These are phyloP conservation scores for Clinocottus analis DNA, from an alignment of 2,113 vertebrate species.

Conservation along the genomic window DNA sequence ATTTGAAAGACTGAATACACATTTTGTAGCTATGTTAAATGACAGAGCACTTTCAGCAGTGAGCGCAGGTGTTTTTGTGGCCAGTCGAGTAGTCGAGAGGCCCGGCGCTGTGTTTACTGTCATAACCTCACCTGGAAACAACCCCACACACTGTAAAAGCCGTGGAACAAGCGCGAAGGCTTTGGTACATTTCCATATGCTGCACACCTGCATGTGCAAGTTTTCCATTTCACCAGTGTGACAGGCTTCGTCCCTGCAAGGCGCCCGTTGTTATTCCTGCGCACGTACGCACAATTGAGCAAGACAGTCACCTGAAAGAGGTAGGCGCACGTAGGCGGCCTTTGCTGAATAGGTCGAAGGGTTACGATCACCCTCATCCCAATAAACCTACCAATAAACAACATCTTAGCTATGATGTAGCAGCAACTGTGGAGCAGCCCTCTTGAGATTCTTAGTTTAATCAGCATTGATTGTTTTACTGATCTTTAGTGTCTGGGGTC, in stretches of 20 bases:
- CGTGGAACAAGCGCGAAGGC: conserved; percentile 26
- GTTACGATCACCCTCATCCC: conserved; percentile 65
- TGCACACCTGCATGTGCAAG: conserved; percentile 70
- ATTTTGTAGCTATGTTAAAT: background rate
- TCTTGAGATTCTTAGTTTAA: conserved; percentile 25
- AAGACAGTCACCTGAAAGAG: conserved; percentile 35
- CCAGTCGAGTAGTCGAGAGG: conserved; percentile 26
- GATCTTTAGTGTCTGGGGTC: conserved; percentile 23
- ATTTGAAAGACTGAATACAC: background rate
- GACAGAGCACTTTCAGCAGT: conserved; percentile 21
- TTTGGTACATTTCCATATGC: conserved; percentile 77
- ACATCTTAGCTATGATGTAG: conserved; percentile 2
- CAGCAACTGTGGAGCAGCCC: conserved; percentile 2
- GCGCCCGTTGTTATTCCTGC: conserved; percentile 55
- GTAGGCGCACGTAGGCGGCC: conserved; percentile 7
- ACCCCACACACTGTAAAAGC: conserved; percentile 65
- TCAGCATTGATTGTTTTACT: conserved; percentile 41
- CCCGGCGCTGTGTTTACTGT: conserved; percentile 71
- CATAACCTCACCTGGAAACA: conserved; percentile 72
- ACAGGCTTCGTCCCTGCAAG: conserved; percentile 46
- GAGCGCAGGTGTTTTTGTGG: conserved; percentile 17
- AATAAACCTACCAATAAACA: conserved; percentile 47
- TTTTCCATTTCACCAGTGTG: conserved; percentile 73
- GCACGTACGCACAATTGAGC: conserved; percentile 19
- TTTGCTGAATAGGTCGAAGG: conserved; percentile 58